Evolutionary conservation across 1,140 invertebrate species (phyloP).

Genomic region (Danaus melanippus): DNA sequence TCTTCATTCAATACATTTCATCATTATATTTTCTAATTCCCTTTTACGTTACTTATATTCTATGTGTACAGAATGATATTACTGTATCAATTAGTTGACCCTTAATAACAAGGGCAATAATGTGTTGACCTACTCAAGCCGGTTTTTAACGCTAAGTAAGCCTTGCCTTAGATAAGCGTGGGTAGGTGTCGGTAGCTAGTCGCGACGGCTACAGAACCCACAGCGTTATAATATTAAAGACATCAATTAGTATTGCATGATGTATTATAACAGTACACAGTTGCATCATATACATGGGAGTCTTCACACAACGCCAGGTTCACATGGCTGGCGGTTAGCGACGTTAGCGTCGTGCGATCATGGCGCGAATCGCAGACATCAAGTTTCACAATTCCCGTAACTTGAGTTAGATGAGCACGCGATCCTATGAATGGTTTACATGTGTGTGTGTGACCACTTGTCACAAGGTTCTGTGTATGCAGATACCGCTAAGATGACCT

Average conservation of each 20-base stretch:
- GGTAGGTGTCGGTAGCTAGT: conserved; percentile 12
- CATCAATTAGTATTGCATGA: conserved; percentile 52
- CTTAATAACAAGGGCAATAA: conserved; percentile 28
- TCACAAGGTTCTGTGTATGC: conserved; percentile 22
- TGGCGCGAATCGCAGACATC: conserved; percentile 43
- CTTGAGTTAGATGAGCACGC: conserved; percentile 42
- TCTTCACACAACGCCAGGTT: conserved; percentile 43
- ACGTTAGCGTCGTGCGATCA: conserved; percentile 30
- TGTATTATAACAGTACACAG: conserved; percentile 49
- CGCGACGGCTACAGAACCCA: conserved; percentile 13
- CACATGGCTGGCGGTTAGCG: conserved; percentile 32
- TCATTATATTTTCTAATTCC: too few species aligned
- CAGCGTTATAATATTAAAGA: conserved; percentile 2
- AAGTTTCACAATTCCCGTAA: conserved; percentile 55
- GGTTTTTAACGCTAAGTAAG: conserved; percentile 36
- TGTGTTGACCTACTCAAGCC: conserved; percentile 34
- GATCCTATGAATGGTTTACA: conserved; percentile 28
- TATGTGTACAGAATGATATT: too few species aligned
- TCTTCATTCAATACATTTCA: too few species aligned
- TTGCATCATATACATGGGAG: conserved; percentile 57
- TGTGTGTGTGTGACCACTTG: conserved; percentile 21
- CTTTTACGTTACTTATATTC: too few species aligned
- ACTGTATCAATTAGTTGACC: conserved; percentile 28
- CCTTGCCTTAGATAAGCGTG: conserved; percentile 32
- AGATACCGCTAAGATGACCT: conserved; percentile 30